A percentile compares a stretch with the other conserved stretches of the same genome.
These are phyloP conservation scores for Paramormyrops kingsleyae DNA, from an alignment of 2,113 vertebrate genomes.

Conservation along the genomic window DNA sequence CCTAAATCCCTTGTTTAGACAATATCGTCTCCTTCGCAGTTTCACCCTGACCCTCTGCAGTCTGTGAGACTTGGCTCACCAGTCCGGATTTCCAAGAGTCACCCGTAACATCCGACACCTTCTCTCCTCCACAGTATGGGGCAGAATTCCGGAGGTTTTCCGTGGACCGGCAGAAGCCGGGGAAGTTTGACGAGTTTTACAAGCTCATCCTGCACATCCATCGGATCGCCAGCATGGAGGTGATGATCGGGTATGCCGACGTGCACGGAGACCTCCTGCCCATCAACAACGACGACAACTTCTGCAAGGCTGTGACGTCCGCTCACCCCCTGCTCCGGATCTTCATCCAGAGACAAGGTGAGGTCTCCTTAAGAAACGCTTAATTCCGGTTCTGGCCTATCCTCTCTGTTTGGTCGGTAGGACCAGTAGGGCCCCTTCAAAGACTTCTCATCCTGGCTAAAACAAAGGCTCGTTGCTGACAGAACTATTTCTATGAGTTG, in stretches of 20 bases:
- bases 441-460: background rate
- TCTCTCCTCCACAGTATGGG: slow-evolving; percentile 71
- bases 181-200: slow-evolving; percentile 97
- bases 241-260: slow-evolving; percentile 93
- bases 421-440: background rate
- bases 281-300: slow-evolving; percentile 99
- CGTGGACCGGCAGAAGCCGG: slow-evolving; percentile 83
- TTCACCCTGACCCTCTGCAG: background rate
- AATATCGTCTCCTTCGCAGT: background rate
- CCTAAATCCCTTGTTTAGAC: background rate
- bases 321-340: slow-evolving; percentile 88
- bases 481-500: background rate
- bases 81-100: background rate
- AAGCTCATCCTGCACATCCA: slow-evolving; percentile 89
- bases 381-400: background rate
- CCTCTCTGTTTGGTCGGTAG: background rate
- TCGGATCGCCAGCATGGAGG: slow-evolving; percentile 82
- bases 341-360: slow-evolving; percentile 97
- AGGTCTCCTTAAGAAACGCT: background rate
- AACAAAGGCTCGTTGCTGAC: background rate
- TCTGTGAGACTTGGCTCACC: background rate
- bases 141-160: slow-evolving; percentile 96
- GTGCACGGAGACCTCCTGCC: slow-evolving; percentile 93
- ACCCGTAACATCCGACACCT: background rate
- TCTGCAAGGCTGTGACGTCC: slow-evolving; percentile 90